Conservation (phyloP, 2,888 invertebrate genomes). For the Salpingus planirostris region DNA sequence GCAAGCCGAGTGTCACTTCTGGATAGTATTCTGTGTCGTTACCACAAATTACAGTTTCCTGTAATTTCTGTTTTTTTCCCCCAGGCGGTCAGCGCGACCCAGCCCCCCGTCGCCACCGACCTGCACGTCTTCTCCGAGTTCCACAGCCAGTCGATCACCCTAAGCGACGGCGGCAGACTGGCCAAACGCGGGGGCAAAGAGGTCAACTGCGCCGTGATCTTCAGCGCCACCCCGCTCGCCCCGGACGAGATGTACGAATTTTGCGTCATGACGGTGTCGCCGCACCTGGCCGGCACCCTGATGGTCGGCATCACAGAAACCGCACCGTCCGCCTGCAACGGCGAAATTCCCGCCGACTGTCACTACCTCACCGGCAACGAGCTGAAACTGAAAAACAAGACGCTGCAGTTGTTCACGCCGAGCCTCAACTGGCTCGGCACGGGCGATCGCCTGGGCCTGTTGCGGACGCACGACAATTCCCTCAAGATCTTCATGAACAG, state of each 20-base stretch:
- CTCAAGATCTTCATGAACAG: conserved; percentile 73
- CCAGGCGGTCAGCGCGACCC: conserved; percentile 27
- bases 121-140: conserved; percentile 50
- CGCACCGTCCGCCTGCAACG: conserved; percentile 47
- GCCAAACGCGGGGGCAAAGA: conserved; percentile 46
- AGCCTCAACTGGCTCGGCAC: conserved; percentile 73
- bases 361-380: conserved; percentile 52
- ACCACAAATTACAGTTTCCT: no score
- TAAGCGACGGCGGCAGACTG: conserved; percentile 54
- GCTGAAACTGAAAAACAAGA: conserved; percentile 56
- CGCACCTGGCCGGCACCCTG: conserved; percentile 63
- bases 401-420: conserved; percentile 59
- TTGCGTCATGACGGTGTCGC: conserved; percentile 53
- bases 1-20: no score
- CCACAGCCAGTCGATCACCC: conserved; percentile 59
- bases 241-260: conserved; percentile 76
- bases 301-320: conserved; percentile 71
- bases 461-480: conserved; percentile 59
- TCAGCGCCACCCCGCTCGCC: conserved; percentile 63
- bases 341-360: conserved; percentile 59
- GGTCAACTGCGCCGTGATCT: conserved; percentile 48
- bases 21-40: no score
- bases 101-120: conserved; percentile 22
- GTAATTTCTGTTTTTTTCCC: no score
- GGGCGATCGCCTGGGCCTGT: conserved; percentile 70